Conservation (phyloP, 2,797 vertebrate genomes). For the Tapera naevia region DNA sequence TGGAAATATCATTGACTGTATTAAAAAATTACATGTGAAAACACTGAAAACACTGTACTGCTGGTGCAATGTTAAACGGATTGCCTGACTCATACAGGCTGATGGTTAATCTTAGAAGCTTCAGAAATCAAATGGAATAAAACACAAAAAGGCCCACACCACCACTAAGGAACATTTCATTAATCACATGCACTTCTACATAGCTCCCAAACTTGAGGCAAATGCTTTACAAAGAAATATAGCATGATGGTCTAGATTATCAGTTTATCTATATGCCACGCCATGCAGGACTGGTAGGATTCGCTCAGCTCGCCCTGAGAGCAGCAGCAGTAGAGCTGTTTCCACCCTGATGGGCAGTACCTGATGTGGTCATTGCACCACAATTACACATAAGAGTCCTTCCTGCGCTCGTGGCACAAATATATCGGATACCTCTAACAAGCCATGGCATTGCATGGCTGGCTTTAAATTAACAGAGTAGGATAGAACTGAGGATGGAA, state of each 20-base stretch:
- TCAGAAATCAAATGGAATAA: not conserved
- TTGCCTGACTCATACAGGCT: not conserved
- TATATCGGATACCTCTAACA: not conserved
- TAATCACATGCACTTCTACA: not conserved
- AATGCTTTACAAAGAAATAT: not conserved
- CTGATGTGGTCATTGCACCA: fast-evolving
- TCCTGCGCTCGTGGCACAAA: not conserved
- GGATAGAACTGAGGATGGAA: not conserved
- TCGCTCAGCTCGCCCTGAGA: not conserved
- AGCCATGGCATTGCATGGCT: not conserved
- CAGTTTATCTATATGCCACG: not conserved
- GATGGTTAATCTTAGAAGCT: slow-evolving; percentile 13
- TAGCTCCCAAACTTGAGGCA: not conserved
- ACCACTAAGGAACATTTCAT: not conserved
- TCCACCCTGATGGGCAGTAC: not conserved
- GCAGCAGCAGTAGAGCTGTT: not conserved
- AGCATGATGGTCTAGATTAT: not conserved
- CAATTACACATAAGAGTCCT: fast-evolving
- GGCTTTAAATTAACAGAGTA: not conserved
- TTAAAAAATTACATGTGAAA: slow-evolving; percentile 20
- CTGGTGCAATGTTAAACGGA: not conserved
- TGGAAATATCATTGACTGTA: slow-evolving; percentile 12
- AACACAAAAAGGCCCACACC: not conserved
- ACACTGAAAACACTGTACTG: not conserved
- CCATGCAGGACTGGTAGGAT: not conserved